A percentile compares a stretch with the other conserved stretches of the same genome.
Conservation (phyloP, 2,888 invertebrate species). For the Zhuqinia jingwanae region DNA sequence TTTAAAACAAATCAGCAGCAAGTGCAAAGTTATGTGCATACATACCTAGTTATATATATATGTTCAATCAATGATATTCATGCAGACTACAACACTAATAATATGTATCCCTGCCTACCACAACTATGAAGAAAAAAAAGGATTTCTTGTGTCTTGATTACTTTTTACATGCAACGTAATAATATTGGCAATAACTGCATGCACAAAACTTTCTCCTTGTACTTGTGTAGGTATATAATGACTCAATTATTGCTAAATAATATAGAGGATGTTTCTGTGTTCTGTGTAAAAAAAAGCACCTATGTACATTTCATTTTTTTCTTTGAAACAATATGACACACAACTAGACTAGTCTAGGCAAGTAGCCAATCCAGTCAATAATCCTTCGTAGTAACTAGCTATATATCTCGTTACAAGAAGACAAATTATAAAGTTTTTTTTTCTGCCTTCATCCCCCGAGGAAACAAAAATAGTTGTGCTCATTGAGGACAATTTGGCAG, state of each 20-base stretch:
- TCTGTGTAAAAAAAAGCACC: no score
- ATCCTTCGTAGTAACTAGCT: slow-evolving; percentile 1
- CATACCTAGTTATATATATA: no score
- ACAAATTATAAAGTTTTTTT: slow-evolving; percentile 58
- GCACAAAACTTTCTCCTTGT: neutral
- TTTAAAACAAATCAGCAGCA: neutral
- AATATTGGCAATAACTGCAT: neutral
- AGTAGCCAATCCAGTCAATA: neutral
- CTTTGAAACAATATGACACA: no score
- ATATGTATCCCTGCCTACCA: no score
- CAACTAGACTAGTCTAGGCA: no score
- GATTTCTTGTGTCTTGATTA: neutral
- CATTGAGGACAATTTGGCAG: slow-evolving; percentile 54
- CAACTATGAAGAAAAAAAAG: no score
- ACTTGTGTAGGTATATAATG: neutral
- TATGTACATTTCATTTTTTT: no score
- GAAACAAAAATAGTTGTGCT: slow-evolving; percentile 15
- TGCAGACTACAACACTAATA: no score
- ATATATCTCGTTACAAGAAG: slow-evolving; percentile 56
- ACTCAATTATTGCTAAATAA: neutral
- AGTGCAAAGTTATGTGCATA: neutral
- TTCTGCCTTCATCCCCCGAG: neutral
- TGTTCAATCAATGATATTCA: no score
- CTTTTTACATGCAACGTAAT: no score
- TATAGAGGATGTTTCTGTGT: neutral